These are phyloP conservation scores for Melanostoma mellinum DNA, from an alignment of 2,888 invertebrate genomes.

Conservation along the genomic window DNA sequence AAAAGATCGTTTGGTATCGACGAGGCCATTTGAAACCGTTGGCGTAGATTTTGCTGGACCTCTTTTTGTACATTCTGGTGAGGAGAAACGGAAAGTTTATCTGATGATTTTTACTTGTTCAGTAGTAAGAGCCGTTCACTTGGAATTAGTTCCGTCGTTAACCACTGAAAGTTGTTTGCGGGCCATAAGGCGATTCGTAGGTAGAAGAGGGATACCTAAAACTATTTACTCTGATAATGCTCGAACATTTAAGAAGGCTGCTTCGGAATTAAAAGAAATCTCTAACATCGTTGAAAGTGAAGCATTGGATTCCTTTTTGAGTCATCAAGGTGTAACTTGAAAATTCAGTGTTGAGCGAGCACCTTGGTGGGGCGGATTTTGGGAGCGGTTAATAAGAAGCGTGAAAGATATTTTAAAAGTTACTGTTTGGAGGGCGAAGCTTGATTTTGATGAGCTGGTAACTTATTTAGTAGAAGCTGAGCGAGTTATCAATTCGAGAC, in stretches of 20 bases:
- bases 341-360: conserved; percentile 6
- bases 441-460: conserved; percentile 6
- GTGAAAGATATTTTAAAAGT: no score
- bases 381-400: conserved; percentile 16
- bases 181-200: conserved; percentile 7
- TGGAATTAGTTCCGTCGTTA: conserved; percentile 11
- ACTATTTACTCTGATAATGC: conserved; percentile 4
- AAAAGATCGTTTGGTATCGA: conserved; percentile 41
- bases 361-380: conserved; percentile 16
- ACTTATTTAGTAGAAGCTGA: conserved; percentile 12
- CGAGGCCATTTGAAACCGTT: conserved; percentile 36
- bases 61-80: conserved; percentile 30
- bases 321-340: background rate
- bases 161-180: conserved; percentile 1
- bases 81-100: conserved; percentile 25
- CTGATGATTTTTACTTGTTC: conserved; percentile 50
- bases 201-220: conserved; percentile 7
- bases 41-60: conserved; percentile 54
- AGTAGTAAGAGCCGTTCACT: conserved; percentile 27
- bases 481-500: background rate
- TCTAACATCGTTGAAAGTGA: background rate
- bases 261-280: background rate
- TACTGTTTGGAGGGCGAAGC: background rate
- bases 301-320: conserved; percentile 1
- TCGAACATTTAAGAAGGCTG: background rate